phyloP scores from a whole-genome alignment of 2,113 vertebrate genomes.

The Podarcis raffonei region DNA sequence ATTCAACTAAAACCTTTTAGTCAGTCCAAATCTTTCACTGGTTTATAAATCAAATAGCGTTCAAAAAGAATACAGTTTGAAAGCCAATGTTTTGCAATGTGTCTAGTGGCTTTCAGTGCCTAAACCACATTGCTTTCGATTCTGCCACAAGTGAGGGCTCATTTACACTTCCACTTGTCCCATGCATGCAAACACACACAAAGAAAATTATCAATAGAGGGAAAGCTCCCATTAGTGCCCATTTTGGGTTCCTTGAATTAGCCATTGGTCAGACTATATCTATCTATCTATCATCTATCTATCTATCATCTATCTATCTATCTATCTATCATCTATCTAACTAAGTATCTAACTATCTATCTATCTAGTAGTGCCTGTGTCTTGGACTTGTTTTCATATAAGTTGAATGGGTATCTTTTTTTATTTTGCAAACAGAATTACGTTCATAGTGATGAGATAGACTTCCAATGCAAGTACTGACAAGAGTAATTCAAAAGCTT shows the following conservation, averaged over 20 bases:
- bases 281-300: neutral
- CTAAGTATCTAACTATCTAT: no score
- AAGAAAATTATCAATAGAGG: no score
- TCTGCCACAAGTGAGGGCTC: neutral
- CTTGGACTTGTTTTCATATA: neutral
- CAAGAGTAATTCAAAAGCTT: conserved; percentile 11
- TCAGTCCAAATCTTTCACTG: neutral
- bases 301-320: no score
- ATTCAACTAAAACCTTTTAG: conserved; percentile 2
- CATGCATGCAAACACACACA: no score
- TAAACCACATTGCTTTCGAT: neutral
- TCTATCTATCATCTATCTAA: neutral
- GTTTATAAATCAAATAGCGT: neutral
- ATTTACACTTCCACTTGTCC: no score
- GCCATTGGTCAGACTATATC: neutral
- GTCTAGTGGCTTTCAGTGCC: neutral
- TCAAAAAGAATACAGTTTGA: neutral
- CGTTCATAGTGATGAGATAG: neutral
- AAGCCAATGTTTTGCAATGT: neutral
- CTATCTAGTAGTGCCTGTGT: neutral
- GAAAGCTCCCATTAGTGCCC: no score
- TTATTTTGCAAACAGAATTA: conserved; percentile 1
- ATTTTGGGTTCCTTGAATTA: neutral
- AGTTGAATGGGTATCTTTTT: neutral
- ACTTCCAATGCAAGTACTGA: neutral